Percentiles rank a stretch among this genome's conserved stretches.
Evolutionary conservation across 1,140 invertebrate genomes (phyloP).

Genomic region (Sarcophaga peregrina): DNA sequence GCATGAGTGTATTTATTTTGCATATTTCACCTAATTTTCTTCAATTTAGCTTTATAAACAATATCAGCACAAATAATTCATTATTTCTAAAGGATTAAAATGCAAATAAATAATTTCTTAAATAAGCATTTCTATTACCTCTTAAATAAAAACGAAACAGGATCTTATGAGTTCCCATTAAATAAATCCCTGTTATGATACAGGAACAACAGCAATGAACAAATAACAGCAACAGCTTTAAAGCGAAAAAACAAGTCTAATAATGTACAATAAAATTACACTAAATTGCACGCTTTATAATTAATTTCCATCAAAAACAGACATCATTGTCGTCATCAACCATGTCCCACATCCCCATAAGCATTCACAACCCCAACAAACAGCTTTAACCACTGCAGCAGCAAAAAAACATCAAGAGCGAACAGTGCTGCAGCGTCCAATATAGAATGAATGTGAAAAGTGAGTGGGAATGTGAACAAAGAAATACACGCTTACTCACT

Average conservation of each 20-base stretch:
- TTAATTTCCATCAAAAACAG: constrained; percentile 67
- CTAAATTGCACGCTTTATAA: constrained; percentile 61
- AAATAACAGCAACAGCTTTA: background rate
- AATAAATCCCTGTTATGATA: background rate
- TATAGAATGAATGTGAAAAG: no score
- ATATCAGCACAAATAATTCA: no score
- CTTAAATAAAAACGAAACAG: background rate
- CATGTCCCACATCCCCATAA: background rate
- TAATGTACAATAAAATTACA: constrained; percentile 41
- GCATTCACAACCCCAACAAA: background rate
- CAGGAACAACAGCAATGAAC: background rate
- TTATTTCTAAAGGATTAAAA: no score
- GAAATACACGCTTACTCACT: background rate
- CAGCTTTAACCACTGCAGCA: background rate
- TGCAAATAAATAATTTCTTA: no score
- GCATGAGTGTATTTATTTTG: no score
- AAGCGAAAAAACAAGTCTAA: constrained; percentile 25
- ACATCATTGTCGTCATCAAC: constrained; percentile 48
- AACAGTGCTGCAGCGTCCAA: no score
- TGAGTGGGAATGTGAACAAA: background rate
- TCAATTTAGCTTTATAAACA: no score
- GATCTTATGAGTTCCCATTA: background rate
- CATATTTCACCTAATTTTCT: no score
- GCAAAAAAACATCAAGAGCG: background rate
- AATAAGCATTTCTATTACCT: no score